Evolutionary conservation across 2,113 vertebrate species (phyloP).

Genomic region (Scolopax mira): DNA sequence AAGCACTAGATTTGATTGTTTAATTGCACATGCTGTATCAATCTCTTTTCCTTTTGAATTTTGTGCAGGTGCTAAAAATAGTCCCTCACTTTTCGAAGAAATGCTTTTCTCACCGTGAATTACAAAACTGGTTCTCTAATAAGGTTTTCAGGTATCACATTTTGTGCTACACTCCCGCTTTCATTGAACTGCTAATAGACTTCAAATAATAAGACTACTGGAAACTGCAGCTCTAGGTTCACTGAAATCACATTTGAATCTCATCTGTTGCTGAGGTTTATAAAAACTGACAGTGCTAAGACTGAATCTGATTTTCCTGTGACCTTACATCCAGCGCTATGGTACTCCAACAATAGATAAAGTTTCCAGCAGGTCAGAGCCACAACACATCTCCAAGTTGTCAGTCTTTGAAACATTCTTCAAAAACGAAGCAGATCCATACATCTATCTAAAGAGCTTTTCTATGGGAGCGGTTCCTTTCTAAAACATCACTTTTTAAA

Average conservation of each 20-base stretch:
- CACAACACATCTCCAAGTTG: background rate
- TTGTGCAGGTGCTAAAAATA: slow-evolving; percentile 28
- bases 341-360: background rate
- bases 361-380: background rate
- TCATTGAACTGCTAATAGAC: slow-evolving; percentile 14
- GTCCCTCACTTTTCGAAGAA: background rate
- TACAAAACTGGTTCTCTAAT: background rate
- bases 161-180: background rate
- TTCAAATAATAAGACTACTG: slow-evolving; percentile 5
- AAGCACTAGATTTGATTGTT: slow-evolving; percentile 38
- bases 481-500: background rate
- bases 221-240: background rate
- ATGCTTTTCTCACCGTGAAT: slow-evolving; percentile 21
- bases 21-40: slow-evolving; percentile 35
- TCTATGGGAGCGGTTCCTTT: background rate
- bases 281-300: background rate
- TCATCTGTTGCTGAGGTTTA: slow-evolving; percentile 5
- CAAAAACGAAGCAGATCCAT: background rate
- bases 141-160: background rate
- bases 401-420: background rate
- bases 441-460: background rate
- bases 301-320: background rate
- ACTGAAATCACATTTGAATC: background rate
- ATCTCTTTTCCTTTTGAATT: background rate
- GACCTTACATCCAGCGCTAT: background rate